Conservation (phyloP, 1,140 invertebrate species). For the Drosophila grimshawi region DNA sequence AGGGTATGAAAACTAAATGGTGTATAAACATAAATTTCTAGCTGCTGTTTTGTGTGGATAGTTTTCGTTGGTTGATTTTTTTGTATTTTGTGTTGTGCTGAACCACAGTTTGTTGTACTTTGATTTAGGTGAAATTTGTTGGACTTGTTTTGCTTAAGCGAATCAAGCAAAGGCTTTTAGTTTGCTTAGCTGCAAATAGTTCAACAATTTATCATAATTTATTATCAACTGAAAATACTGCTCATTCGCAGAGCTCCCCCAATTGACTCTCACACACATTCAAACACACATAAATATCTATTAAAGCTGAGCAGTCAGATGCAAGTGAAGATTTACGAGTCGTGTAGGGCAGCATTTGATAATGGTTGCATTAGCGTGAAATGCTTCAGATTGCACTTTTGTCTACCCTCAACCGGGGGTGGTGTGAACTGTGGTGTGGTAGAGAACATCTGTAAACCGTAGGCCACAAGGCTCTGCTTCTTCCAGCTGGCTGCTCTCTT, state of each 20-base stretch:
- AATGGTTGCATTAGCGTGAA: conserved; percentile 78
- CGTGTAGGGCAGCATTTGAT: conserved; percentile 61
- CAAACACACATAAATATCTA: conserved; percentile 70
- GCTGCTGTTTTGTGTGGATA: conserved; percentile 30
- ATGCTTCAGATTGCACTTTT: conserved; percentile 72
- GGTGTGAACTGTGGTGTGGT: background rate
- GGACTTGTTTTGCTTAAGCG: conserved; percentile 44
- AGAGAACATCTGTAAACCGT: conserved; percentile 51
- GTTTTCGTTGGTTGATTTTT: conserved; percentile 28
- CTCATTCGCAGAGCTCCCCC: conserved; percentile 12
- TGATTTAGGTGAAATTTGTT: conserved; percentile 23
- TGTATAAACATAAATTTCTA: conserved; percentile 42
- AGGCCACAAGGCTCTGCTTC: conserved; percentile 44
- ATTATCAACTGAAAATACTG: conserved; percentile 36
- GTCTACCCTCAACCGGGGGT: conserved; percentile 24
- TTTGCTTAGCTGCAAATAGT: conserved; percentile 37
- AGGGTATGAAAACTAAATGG: conserved; percentile 41
- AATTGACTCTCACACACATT: conserved; percentile 18
- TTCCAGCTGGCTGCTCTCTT: background rate
- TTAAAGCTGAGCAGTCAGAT: conserved; percentile 67
- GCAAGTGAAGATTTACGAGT: conserved; percentile 79
- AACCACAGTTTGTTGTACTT: conserved; percentile 67
- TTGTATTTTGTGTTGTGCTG: conserved; percentile 50
- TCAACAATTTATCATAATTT: conserved; percentile 76
- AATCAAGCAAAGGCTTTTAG: conserved; percentile 58